Evolutionary conservation across 2,113 vertebrate species (phyloP), one percentile per base, ranked within the genome.

Genomic region (Craseonycteris thonglongyai): DNA sequence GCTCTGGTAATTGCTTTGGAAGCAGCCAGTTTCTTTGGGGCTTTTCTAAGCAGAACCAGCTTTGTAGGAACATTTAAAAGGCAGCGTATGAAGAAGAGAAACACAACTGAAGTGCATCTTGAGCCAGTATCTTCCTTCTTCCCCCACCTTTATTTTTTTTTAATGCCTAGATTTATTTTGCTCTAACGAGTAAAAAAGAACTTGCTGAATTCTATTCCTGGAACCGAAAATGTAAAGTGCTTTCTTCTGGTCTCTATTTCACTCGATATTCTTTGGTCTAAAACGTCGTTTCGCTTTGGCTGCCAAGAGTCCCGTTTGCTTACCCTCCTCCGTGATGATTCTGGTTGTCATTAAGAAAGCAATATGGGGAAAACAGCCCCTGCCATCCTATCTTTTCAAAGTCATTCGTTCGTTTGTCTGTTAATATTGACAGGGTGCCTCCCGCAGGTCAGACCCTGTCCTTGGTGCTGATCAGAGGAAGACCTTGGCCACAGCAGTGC

Each of bases 1-100:
- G 86, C 80, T 91, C 94, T 93, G 94, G 68, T 95, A 59, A 92
- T 74, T 97, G 79, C 79, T 84, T 94, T 88, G 56, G 87, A 61
- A 71, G n/a, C 35, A 7, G 19, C 24, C 35, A 7, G 19, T 28
- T 76, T 26, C 42, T 58, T 66, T 40, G 75, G 21, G 54, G 68
- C 81, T 28, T 7, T 88, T 92, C 45, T 63, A 38, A 88, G 75
- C 54, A 79, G 26, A 87, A 79, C 69, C 58, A 45, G 15, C 78
- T 15, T 13, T 56, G 33, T n/a, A n/a, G 10, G 90, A 86, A 80
- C 79, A 88, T 45, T 63, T 75, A 15, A 79, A 90, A 28, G 0
- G 19, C 42, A 59, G 16, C 1, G 1, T 38, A 66, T 38, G 28
- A 88, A 82, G 93, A 81, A 94, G 40, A 86, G 81, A 92, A 71